Percentiles rank a stretch among this genome's conserved stretches.
phyloP scores from a whole-genome alignment of 2,113 vertebrate genomes.

The Delphinapterus leucas region DNA sequence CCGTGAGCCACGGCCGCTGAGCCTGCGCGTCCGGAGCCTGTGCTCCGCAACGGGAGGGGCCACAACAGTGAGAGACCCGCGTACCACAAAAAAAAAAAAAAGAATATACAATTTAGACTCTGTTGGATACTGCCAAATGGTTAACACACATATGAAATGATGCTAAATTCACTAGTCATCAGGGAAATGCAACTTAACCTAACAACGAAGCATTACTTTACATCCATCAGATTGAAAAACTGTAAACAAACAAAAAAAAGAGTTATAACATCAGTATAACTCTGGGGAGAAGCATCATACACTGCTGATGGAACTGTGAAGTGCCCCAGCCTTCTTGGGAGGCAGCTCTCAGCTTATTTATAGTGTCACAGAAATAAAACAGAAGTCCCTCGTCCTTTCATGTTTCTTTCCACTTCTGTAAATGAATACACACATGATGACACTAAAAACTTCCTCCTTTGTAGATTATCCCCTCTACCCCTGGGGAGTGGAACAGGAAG shows the following conservation, averaged over 20 bases:
- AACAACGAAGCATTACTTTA: not conserved
- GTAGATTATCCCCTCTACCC: not conserved
- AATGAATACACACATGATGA: not conserved
- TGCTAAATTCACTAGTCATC: not conserved
- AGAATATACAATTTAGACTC: conserved; percentile 19
- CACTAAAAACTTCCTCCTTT: not conserved
- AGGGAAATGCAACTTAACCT: not conserved
- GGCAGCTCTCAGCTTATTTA: not conserved
- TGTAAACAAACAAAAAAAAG: not conserved
- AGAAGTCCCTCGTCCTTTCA: not conserved
- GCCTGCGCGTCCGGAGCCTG: too few relatives aligned
- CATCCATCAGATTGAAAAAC: not conserved
- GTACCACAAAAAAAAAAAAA: not conserved
- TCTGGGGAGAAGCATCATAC: not conserved
- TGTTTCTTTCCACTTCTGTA: not conserved
- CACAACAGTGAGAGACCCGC: too few relatives aligned
- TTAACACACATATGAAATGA: not conserved
- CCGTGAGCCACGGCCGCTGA: too few relatives aligned
- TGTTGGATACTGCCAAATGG: not conserved
- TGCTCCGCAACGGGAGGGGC: too few relatives aligned
- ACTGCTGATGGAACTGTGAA: conserved; percentile 17
- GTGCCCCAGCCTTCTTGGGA: not conserved
- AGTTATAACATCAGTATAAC: not conserved
- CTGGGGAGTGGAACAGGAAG: not conserved
- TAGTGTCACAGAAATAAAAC: conserved; percentile 17